phyloP scores from a whole-genome alignment of 2,113 vertebrate species.

The Nothoprocta pentlandii region DNA sequence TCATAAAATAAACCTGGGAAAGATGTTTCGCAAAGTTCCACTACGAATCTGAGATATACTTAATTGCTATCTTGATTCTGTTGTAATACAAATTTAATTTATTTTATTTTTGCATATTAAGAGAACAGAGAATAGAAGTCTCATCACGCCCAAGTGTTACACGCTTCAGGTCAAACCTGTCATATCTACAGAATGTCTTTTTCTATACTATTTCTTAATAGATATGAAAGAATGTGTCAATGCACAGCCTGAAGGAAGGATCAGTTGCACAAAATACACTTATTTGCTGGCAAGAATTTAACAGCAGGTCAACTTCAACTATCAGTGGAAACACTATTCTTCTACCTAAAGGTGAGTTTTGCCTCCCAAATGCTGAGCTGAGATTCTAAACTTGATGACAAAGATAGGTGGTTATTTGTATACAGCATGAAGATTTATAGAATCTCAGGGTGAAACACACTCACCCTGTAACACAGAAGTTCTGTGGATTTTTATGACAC shows the following conservation, averaged over 20 bases:
- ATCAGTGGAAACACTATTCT: not conserved
- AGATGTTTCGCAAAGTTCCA: not conserved
- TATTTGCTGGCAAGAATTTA: fast-evolving
- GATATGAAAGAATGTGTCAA: not conserved
- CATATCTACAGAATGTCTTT: not conserved
- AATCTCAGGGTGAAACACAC: not conserved
- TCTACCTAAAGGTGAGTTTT: not conserved
- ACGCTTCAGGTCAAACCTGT: not conserved
- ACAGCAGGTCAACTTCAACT: not conserved
- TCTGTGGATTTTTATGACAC: not conserved
- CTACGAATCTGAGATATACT: not conserved
- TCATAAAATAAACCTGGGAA: not conserved
- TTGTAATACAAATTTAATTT: not conserved
- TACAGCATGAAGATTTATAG: not conserved
- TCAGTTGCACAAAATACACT: not conserved
- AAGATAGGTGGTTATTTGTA: not conserved
- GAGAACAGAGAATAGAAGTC: not conserved
- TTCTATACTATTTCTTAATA: not conserved
- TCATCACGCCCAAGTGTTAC: fast-evolving
- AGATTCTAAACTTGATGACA: not conserved
- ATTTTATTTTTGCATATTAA: not conserved
- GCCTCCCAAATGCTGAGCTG: not conserved
- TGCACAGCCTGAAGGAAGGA: not conserved
- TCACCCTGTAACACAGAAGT: not conserved
- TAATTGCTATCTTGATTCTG: not conserved